Percentiles rank a stretch among this genome's conserved stretches.
These are phyloP conservation scores for Psittacula cyanocephala DNA, from an alignment of 2,113 vertebrate species.

Conservation along the genomic window DNA sequence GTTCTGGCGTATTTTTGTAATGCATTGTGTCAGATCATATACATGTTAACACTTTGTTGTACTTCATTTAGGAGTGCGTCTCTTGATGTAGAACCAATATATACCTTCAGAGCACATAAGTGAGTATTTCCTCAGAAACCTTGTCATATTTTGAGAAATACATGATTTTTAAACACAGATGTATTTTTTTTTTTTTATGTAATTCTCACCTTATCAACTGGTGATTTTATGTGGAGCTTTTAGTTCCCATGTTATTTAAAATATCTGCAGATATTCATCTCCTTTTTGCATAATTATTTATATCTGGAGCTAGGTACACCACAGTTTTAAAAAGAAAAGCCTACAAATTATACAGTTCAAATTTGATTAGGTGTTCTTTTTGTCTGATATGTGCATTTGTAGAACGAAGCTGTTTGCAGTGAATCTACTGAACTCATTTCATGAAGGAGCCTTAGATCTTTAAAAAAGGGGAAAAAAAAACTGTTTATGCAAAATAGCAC, in stretches of 20 bases:
- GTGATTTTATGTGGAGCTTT: neutral
- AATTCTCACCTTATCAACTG: neutral
- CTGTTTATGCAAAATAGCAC: neutral
- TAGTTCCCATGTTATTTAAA: neutral
- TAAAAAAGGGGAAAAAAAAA: neutral
- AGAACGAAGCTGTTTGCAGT: neutral
- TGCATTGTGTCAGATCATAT: neutral
- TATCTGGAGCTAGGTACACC: neutral
- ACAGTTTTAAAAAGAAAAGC: neutral
- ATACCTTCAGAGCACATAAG: conserved; percentile 98
- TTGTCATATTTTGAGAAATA: neutral
- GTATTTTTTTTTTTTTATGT: neutral
- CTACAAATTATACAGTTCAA: neutral
- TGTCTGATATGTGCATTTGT: neutral
- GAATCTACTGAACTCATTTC: neutral
- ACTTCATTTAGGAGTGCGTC: conserved; percentile 86
- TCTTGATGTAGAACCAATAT: conserved; percentile 97
- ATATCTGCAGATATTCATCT: neutral
- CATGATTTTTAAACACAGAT: neutral
- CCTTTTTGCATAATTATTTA: neutral
- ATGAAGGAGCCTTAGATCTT: neutral
- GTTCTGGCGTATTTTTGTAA: neutral
- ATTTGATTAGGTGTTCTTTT: neutral
- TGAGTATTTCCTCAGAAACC: conserved; percentile 69
- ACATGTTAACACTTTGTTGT: conserved; percentile 22